Evolutionary conservation across 2,888 invertebrate species (phyloP).

Genomic region (Didymodactylos carnosus): DNA sequence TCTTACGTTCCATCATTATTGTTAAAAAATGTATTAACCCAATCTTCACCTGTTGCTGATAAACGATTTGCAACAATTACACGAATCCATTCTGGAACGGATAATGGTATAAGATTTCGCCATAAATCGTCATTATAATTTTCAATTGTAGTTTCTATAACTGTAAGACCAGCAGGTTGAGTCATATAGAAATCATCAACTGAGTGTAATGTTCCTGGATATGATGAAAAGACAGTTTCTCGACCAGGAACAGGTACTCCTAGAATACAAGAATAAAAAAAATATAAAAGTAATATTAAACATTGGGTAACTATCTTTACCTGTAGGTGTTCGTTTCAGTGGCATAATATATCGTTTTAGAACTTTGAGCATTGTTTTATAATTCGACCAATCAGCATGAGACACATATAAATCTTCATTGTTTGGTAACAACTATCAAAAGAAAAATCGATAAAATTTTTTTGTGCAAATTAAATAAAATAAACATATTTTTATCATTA

Average conservation of each 20-base stretch:
- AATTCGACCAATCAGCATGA: conserved; percentile 62
- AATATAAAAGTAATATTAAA: neutral
- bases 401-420: conserved; percentile 46
- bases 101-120: conserved; percentile 46
- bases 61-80: conserved; percentile 63
- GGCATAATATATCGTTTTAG: conserved; percentile 53
- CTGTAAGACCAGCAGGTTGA: conserved; percentile 29
- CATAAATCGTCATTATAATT: conserved; percentile 53
- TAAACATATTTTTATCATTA: conserved; percentile 16
- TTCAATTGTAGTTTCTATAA: conserved; percentile 57
- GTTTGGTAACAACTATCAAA: conserved; percentile 38
- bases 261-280: no score
- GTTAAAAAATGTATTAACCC: conserved; percentile 49
- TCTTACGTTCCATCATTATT: conserved; percentile 53
- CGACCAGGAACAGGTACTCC: conserved; percentile 44
- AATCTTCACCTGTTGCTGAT: conserved; percentile 49
- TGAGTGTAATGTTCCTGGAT: conserved; percentile 55
- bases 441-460: neutral
- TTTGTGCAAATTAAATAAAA: neutral
- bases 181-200: conserved; percentile 29
- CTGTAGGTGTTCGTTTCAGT: neutral
- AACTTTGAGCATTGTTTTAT: conserved; percentile 58
- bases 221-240: conserved; percentile 56
- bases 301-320: no score
- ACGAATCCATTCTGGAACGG: conserved; percentile 50